Conservation (phyloP, 2,888 invertebrate species). For the Timema cristinae region DNA sequence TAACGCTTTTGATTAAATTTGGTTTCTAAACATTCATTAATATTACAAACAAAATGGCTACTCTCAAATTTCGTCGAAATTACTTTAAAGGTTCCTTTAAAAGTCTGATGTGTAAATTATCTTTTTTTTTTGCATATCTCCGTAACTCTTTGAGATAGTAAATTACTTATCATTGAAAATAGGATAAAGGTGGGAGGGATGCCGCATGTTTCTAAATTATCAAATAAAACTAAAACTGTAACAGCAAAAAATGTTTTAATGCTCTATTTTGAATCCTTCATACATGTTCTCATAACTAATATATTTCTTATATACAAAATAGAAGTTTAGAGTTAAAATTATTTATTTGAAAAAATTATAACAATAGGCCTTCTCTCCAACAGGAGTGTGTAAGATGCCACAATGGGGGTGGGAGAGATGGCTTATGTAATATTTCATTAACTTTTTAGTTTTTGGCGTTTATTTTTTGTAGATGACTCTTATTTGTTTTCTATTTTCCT, state of each 20-base stretch:
- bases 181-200: constrained; percentile 4
- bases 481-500: not conserved
- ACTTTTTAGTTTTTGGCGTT: not conserved
- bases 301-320: not conserved
- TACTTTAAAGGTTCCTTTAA: too few species aligned
- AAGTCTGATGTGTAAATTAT: too few species aligned
- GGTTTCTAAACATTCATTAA: too few species aligned
- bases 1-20: too few species aligned
- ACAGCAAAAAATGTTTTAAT: not conserved
- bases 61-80: too few species aligned
- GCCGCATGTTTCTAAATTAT: not conserved
- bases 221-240: not conserved
- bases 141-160: too few species aligned
- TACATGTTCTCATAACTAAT: too few species aligned
- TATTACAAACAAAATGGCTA: too few species aligned
- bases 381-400: constrained; percentile 6
- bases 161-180: not conserved
- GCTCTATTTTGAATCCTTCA: not conserved
- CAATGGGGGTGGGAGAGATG: constrained; percentile 10
- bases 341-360: not conserved
- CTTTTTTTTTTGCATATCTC: too few species aligned
- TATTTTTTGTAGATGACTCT: not conserved
- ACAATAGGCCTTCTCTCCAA: constrained; percentile 3
- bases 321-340: not conserved
- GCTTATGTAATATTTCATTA: constrained; percentile 8